phyloP scores from a whole-genome alignment of 2,888 invertebrate species.

The Andrena bicolor region DNA sequence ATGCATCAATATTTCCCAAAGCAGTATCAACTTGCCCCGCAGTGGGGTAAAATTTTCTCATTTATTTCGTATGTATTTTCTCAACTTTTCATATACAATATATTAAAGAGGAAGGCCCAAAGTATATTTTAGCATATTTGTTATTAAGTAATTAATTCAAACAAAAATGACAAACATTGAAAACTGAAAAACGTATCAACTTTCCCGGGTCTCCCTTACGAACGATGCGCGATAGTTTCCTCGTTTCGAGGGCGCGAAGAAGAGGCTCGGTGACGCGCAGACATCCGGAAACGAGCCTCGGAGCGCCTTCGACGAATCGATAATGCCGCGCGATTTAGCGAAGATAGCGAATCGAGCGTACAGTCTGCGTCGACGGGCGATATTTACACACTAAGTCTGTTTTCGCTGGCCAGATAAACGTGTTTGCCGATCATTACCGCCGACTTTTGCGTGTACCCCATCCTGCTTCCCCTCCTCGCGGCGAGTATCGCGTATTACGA shows the following conservation, averaged over 20 bases:
- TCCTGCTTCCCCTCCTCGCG: background rate
- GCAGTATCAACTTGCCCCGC: no score
- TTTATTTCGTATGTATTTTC: no score
- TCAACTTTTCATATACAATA: no score
- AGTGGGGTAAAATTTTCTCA: no score
- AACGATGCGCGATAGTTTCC: background rate
- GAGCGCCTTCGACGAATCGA: constrained; percentile 44
- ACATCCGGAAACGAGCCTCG: constrained; percentile 42
- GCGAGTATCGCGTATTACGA: constrained; percentile 22
- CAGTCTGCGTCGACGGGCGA: constrained; percentile 33
- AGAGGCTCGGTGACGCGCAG: background rate
- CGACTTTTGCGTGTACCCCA: constrained; percentile 30
- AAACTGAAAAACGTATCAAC: no score
- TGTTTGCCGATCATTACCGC: constrained; percentile 47
- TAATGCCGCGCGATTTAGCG: constrained; percentile 49
- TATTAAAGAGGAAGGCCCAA: no score
- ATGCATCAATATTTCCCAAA: no score
- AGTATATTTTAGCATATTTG: no score
- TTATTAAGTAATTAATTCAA: no score
- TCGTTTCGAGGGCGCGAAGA: no score
- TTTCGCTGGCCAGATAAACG: constrained; percentile 52
- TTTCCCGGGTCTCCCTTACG: background rate
- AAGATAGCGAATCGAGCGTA: constrained; percentile 40
- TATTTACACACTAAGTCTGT: constrained; percentile 50
- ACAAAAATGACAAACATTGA: no score